These are phyloP conservation scores for Chondrilla cf. caribensis DNA, from an alignment of 37 sponge, comb jelly and placozoan genomes.

Conservation along the genomic window DNA sequence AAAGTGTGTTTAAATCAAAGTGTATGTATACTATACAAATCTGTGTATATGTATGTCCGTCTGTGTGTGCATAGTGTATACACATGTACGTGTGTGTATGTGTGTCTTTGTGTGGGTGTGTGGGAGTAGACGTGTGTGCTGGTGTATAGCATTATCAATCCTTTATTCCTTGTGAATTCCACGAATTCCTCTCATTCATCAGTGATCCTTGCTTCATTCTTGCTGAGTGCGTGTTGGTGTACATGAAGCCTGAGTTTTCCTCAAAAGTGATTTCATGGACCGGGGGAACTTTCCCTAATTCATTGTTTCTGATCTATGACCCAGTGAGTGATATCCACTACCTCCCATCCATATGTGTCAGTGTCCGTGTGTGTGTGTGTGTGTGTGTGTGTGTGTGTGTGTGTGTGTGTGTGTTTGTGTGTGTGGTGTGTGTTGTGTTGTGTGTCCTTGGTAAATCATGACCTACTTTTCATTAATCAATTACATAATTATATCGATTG, in stretches of 20 bases:
- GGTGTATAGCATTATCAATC: background rate
- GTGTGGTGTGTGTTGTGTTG: background rate
- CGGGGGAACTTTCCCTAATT: constrained; percentile 45
- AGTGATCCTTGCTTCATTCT: background rate
- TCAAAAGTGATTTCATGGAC: constrained; percentile 66
- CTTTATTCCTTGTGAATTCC: background rate
- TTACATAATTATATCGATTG: no score
- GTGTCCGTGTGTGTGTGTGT: background rate
- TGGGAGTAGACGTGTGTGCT: background rate
- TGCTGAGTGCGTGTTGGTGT: constrained; percentile 87
- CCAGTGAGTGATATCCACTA: constrained; percentile 48
- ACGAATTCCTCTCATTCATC: background rate
- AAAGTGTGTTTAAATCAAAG: constrained; percentile 13
- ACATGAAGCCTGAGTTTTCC: constrained; percentile 63
- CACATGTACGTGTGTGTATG: no score
- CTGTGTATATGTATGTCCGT: no score
- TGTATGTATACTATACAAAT: background rate
- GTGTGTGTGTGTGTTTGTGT: background rate
- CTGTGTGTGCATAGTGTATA: no score
- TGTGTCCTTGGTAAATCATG: background rate
- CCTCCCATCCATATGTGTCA: background rate
- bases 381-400: no score
- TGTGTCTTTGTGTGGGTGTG: background rate
- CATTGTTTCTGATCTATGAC: constrained; percentile 79
- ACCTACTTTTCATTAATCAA: background rate